Base-by-base conservation (phyloP, 2,888 invertebrate genomes). In the Dynastes hyllus region DNA sequence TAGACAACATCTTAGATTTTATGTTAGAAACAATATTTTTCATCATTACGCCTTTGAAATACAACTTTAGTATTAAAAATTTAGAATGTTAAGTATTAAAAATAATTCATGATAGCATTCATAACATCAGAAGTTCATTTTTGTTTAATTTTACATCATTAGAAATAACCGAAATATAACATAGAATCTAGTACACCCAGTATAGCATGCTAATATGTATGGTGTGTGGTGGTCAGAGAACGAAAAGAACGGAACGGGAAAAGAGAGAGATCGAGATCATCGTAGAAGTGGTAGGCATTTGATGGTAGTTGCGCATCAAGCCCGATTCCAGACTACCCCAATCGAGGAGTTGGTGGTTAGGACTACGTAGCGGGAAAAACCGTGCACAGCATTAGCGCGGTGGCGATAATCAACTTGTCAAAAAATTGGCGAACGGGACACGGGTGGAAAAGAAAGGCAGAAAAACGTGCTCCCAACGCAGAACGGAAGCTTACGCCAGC, bases 291-390 rank as follows among this genome's bases (percentile, higher is more conserved):
- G n/a, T 69, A 27, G 32, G 69, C 1, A 45, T 45, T 8, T 51
- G 73, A 32, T 53, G 55, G 58, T 58, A 22, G 55, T 45, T 55
- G 73, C 73, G 73, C 73, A 58, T 58, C 70, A 73, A 45, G 29
- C 40, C 55, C 73, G 55, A 40, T 73, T 58, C 40, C 66, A 76
- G 82, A 81, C 82, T 82, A 82, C 81, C 81, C 78, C 81, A 82
- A 81, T 80, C 80, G 79, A 78, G 77, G 78, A 81, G 76, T 77
- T 78, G 78, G 81, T 82, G 82, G 82, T 82, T 79, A 82, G 80
- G 82, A 78, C 79, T 63, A 73, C 6, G 75, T 75, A 73, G 55
- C 58, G 73, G 73, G 73, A 58, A 73, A 73, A 73, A 73, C 53
- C 58, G 58, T 37, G 16, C 58, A 5, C 40, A 37, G 73, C 22